These are phyloP conservation scores for Neomonachus schauinslandi DNA, from an alignment of 2,113 vertebrate species.

Conservation along the genomic window DNA sequence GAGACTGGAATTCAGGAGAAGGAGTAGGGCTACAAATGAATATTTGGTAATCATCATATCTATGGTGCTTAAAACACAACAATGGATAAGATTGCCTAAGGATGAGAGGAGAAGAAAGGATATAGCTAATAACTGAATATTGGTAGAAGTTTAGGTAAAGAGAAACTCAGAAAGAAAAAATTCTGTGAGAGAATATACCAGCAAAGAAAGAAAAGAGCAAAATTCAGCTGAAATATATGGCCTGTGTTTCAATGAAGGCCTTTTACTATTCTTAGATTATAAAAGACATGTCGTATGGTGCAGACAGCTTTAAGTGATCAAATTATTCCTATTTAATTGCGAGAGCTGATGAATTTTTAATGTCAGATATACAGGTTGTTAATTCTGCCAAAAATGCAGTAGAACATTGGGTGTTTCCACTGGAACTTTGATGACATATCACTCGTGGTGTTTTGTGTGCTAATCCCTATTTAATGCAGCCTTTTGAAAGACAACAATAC, in stretches of 20 bases:
- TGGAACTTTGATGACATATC: not conserved
- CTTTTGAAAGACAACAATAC: not conserved
- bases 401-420: not conserved
- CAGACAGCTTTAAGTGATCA: conserved; percentile 13
- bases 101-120: not conserved
- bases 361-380: not conserved
- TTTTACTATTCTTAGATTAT: conserved; percentile 15
- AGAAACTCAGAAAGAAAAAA: not conserved
- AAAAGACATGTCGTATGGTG: not conserved
- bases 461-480: not conserved
- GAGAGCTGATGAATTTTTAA: not conserved
- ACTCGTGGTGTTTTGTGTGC: not conserved
- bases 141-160: not conserved
- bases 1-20: not conserved
- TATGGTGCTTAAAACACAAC: not conserved
- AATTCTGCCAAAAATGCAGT: conserved; percentile 9
- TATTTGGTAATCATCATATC: not conserved
- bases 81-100: not conserved
- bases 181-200: not conserved
- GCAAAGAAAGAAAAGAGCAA: not conserved
- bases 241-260: not conserved
- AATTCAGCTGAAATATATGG: not conserved
- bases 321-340: not conserved
- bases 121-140: not conserved
- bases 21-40: not conserved